Evolutionary conservation across 1,140 invertebrate species (phyloP), one percentile per base, ranked within the genome.

Genomic region (Penaeus vannamei): DNA sequence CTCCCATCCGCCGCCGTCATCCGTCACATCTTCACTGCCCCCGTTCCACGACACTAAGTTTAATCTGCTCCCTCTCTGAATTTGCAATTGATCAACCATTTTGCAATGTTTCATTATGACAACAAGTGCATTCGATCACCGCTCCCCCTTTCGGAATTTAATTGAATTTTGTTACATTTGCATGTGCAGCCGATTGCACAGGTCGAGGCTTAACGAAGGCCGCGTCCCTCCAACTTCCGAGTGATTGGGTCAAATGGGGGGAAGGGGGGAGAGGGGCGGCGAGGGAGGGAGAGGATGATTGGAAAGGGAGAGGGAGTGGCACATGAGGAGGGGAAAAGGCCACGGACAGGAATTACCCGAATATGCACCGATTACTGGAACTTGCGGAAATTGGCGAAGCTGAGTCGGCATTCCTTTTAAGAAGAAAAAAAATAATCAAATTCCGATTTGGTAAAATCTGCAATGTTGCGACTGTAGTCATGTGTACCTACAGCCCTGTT

Each of bases 101-200:
- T 72, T 72, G 66, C 66, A 72, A 32, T 72, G 66, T 72, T 72
- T 72, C 66, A 72, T 72, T 72, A 72, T 72, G 66, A 53, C 53
- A 53, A 53, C 53, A 53, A 53, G 53, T 53, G 53, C 76, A 23
- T 53, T 53, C 80, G 42, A 26, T 53, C 80, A 46, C 80, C 53
- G 59, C n/a, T 29, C 59, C 22, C 82, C 82, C 61, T 84, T 42
- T 84, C 59, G 42, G 42, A 84, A 84, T 84, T 84, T 84, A 84
- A 84, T 84, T 84, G 82, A 84, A 84, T 84, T 84, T 84, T 84
- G 82, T 84, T 84, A 62, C 82, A 84, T 84, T 84, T 84, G 82
- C 82, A 84, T 84, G 59, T 62, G 59, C 82, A 36, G 82, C 60
- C 82, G 82, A 84, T 84, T 84, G 82, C 82, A 83, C 42, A 42